Conservation (phyloP, 2,113 vertebrate genomes). For the Jaculus jaculus region DNA sequence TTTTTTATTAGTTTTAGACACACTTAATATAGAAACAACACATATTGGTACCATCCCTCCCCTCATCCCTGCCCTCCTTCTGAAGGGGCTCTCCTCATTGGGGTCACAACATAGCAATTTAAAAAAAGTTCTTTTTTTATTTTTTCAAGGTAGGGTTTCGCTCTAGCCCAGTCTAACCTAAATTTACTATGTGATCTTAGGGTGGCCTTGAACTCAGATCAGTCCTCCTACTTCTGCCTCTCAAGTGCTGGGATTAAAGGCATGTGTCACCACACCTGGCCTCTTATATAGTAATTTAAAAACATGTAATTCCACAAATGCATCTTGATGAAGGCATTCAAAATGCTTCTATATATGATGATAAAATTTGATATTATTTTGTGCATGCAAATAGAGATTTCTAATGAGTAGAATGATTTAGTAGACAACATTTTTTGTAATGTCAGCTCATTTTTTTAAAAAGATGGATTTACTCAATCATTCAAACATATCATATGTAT, state of each 20-base stretch:
- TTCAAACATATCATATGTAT: conserved; percentile 50
- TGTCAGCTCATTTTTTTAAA: neutral
- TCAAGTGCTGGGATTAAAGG: no score
- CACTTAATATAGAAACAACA: no score
- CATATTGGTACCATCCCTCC: no score
- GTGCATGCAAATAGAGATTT: neutral
- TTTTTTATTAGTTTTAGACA: neutral
- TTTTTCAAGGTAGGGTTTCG: no score
- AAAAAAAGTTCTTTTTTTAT: no score
- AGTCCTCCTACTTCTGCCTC: no score
- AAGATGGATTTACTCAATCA: neutral
- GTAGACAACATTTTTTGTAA: neutral
- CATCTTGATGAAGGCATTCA: neutral
- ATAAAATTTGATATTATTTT: conserved; percentile 22
- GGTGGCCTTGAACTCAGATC: no score
- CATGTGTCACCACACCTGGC: neutral
- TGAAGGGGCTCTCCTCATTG: no score
- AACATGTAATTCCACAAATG: neutral
- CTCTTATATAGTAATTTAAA: conserved; percentile 4
- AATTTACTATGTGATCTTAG: no score
- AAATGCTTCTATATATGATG: neutral
- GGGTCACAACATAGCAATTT: no score
- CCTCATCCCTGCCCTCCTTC: no score
- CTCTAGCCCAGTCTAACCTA: no score
- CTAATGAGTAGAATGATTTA: neutral